phyloP scores from a whole-genome alignment of 2,113 vertebrate genomes.

The Chiloscyllium plagiosum region DNA sequence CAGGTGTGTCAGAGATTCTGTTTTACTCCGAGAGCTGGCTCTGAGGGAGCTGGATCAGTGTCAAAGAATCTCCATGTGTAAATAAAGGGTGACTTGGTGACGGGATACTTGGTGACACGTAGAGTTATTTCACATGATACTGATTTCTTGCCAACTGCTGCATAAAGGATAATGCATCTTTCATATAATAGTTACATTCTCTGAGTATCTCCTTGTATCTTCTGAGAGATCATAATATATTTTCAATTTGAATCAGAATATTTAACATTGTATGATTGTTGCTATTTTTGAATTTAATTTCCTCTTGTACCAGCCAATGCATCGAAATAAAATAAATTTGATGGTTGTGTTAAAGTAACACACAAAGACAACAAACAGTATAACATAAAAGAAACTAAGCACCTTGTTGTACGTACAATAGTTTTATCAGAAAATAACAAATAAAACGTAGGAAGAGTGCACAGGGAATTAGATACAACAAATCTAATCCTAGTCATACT shows the following conservation, averaged over 20 bases:
- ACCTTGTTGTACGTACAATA: neutral
- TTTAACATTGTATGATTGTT: neutral
- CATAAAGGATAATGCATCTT: neutral
- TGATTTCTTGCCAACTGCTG: neutral
- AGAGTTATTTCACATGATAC: too few species aligned
- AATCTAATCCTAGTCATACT: neutral
- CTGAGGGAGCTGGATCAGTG: too few species aligned
- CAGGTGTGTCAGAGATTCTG: too few species aligned
- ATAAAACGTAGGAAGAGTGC: neutral
- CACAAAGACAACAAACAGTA: neutral
- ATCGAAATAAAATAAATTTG: neutral
- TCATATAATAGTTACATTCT: neutral
- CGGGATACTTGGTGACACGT: too few species aligned
- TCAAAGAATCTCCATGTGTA: too few species aligned
- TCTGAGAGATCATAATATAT: neutral
- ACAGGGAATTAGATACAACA: neutral
- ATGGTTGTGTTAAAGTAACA: neutral
- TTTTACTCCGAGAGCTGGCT: too few species aligned
- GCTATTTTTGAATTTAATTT: neutral
- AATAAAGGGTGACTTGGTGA: too few species aligned
- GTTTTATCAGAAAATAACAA: neutral
- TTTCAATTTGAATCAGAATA: neutral
- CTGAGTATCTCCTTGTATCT: neutral
- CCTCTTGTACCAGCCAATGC: neutral
- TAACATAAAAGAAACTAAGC: neutral